phyloP scores from a whole-genome alignment of 2,113 vertebrate species.

The Dicentrarchus labrax region DNA sequence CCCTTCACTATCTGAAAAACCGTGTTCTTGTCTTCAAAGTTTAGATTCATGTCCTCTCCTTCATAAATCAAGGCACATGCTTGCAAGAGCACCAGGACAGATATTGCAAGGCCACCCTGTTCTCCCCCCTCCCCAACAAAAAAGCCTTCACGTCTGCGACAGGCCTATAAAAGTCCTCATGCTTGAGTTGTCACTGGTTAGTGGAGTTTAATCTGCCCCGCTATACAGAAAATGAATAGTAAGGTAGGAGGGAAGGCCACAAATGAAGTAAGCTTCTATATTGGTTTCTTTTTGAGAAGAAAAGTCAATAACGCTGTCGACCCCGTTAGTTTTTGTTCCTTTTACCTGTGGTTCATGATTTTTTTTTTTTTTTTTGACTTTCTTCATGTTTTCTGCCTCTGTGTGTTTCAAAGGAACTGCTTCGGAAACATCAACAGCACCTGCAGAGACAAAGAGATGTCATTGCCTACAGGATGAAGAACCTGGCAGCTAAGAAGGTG shows the following conservation, averaged over 20 bases:
- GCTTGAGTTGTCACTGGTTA: constrained; percentile 1
- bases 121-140: constrained; percentile 7
- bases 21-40: constrained; percentile 26
- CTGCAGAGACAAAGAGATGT: constrained; percentile 72
- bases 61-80: constrained; percentile 44
- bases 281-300: constrained; percentile 9
- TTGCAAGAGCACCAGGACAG: constrained; percentile 33
- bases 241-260: constrained; percentile 44
- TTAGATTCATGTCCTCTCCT: constrained; percentile 41
- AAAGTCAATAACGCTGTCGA: not conserved
- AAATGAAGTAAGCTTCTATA: constrained; percentile 53
- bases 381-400: not conserved
- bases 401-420: constrained; percentile 54
- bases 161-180: constrained; percentile 56
- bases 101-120: constrained; percentile 25
- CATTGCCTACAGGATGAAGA: constrained; percentile 72
- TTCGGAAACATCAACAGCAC: constrained; percentile 63
- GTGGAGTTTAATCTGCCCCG: constrained; percentile 9
- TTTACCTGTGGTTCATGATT: constrained; percentile 2
- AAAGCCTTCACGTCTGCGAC: constrained; percentile 36
- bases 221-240: not conserved
- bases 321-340: not conserved
- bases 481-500: constrained; percentile 72
- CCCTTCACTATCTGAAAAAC: not conserved
- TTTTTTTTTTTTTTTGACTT: not conserved